phyloP scores from a whole-genome alignment of 2,797 vertebrate genomes.

The Lates japonicus region DNA sequence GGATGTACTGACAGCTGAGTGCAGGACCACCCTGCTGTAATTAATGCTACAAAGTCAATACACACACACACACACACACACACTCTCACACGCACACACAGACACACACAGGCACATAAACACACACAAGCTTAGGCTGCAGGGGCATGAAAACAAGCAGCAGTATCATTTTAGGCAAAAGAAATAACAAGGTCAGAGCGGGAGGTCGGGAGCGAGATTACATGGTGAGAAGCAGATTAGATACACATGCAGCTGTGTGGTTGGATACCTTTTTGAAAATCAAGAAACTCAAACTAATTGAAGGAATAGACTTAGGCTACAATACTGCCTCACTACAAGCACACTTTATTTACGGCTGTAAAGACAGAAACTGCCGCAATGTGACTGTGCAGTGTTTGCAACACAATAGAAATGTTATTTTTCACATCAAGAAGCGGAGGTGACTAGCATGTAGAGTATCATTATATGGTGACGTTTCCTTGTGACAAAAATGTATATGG shows the following conservation, averaged over 20 bases:
- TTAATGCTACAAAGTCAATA: constrained; percentile 73
- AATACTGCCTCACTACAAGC: neutral
- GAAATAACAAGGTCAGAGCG: constrained; percentile 14
- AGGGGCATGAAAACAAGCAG: constrained; percentile 48
- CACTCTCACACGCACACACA: constrained; percentile 47
- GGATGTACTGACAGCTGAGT: constrained; percentile 39
- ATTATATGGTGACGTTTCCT: neutral
- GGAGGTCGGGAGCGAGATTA: constrained; percentile 1
- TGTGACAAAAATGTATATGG: neutral
- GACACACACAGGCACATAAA: constrained; percentile 8
- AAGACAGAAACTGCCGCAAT: too few relatives aligned
- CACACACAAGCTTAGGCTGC: constrained; percentile 24
- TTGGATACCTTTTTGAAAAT: neutral
- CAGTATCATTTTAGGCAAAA: constrained; percentile 26
- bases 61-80: constrained; percentile 37
- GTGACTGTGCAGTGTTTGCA: neutral
- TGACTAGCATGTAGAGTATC: neutral
- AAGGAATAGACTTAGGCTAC: neutral
- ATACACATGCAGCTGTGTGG: neutral
- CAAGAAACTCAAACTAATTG: neutral
- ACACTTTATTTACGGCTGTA: neutral
- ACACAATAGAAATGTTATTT: neutral
- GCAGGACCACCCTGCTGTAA: constrained; percentile 62
- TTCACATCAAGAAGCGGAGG: neutral
- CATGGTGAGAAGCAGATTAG: neutral